Evolutionary conservation across 2,888 invertebrate species (phyloP).

Genomic region (Leptinotarsa peninsularis): DNA sequence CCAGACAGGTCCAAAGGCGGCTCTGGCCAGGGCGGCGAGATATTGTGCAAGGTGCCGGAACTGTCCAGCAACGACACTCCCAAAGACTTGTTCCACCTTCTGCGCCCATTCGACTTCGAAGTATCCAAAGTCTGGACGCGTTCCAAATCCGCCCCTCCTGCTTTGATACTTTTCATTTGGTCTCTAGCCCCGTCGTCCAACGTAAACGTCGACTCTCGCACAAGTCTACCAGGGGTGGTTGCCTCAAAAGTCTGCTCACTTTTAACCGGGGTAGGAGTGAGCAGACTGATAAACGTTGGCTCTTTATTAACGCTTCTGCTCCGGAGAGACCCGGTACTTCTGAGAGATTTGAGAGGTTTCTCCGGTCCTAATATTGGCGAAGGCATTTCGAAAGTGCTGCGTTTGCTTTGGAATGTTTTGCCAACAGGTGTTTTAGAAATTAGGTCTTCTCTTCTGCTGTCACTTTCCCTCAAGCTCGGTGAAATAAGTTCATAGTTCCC

Average conservation of each 20-base stretch:
- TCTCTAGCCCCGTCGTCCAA: background rate
- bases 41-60: slow-evolving; percentile 25
- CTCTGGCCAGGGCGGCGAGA: slow-evolving; percentile 31
- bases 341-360: background rate
- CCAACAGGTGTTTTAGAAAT: background rate
- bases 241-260: background rate
- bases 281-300: slow-evolving; percentile 7
- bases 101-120: slow-evolving; percentile 31
- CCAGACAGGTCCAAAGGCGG: background rate
- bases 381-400: slow-evolving; percentile 25
- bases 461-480: slow-evolving; percentile 2
- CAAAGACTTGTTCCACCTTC: slow-evolving; percentile 36
- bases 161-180: background rate
- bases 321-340: background rate
- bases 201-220: slow-evolving; percentile 18
- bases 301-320: background rate
- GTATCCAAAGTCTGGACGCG: background rate
- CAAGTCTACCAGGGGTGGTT: background rate
- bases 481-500: background rate
- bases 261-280: slow-evolving; percentile 11
- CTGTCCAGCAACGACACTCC: slow-evolving; percentile 33
- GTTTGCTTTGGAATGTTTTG: background rate
- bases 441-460: background rate
- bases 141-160: background rate
- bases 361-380: slow-evolving; percentile 14